Evolutionary conservation across 2,888 invertebrate species (phyloP).

Genomic region (Axea sp.): DNA sequence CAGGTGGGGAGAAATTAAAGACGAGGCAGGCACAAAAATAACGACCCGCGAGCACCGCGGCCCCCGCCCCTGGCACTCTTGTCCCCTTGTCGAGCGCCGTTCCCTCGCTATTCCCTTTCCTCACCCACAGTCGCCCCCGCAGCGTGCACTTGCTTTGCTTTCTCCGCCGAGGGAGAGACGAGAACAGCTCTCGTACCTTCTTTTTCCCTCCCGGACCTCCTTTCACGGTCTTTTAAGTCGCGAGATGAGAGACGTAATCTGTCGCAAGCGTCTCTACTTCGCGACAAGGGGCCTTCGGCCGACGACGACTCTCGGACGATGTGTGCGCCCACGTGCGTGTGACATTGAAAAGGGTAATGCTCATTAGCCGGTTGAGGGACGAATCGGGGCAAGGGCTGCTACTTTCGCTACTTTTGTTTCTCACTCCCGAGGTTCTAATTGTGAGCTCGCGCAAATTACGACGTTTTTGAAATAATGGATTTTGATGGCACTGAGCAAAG

Average conservation of each 20-base stretch:
- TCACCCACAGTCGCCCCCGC: constrained; percentile 44
- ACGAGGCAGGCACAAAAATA: constrained; percentile 80
- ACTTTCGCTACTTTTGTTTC: constrained; percentile 51
- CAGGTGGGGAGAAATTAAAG: constrained; percentile 73
- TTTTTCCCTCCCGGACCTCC: constrained; percentile 54
- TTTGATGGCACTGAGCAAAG: constrained; percentile 23
- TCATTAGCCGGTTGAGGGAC: constrained; percentile 16
- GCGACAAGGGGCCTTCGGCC: constrained; percentile 32
- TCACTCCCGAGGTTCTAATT: constrained; percentile 22
- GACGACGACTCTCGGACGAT: constrained; percentile 1
- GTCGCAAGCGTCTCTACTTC: constrained; percentile 22
- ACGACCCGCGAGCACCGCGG: constrained; percentile 67
- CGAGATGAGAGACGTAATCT: constrained; percentile 67
- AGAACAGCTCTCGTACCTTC: constrained; percentile 28
- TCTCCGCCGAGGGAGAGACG: constrained; percentile 19
- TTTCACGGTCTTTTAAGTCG: constrained; percentile 61
- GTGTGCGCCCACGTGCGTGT: constrained; percentile 41
- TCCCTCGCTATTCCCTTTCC: constrained; percentile 30
- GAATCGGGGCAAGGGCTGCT: constrained; percentile 3
- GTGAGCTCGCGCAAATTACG: constrained; percentile 36
- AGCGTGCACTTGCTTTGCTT: constrained; percentile 40
- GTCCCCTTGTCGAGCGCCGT: constrained; percentile 49
- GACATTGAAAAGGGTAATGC: constrained; percentile 55
- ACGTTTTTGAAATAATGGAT: constrained; percentile 55
- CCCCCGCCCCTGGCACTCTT: constrained; percentile 34